phyloP scores from a whole-genome alignment of 1,140 invertebrate species.

The Callitettix versicolor region DNA sequence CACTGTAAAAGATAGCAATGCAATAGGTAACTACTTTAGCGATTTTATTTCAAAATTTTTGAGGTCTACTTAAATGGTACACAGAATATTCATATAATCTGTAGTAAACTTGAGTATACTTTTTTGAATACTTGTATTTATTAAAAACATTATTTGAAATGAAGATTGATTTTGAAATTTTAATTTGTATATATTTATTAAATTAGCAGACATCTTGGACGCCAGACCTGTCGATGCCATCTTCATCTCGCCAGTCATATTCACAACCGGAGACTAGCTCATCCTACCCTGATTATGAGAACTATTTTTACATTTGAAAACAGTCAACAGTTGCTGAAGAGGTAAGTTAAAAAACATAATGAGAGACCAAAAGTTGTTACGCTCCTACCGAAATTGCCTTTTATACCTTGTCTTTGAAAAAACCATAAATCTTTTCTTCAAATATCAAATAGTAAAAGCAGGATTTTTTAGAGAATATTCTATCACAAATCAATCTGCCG shows the following conservation, averaged over 20 bases:
- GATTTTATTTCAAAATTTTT: too few relatives aligned
- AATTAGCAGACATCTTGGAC: conserved; percentile 17
- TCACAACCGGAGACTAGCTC: conserved; percentile 16
- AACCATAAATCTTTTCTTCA: too few relatives aligned
- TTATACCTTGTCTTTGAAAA: background rate
- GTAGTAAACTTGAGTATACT: too few relatives aligned
- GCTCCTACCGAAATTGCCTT: background rate
- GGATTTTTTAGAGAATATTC: too few relatives aligned
- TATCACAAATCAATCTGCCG: too few relatives aligned
- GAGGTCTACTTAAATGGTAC: too few relatives aligned
- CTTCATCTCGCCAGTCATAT: conserved; percentile 21
- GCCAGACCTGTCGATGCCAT: conserved; percentile 20
- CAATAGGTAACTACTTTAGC: too few relatives aligned
- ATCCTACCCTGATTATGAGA: conserved; percentile 23
- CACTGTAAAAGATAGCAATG: too few relatives aligned
- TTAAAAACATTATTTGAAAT: background rate
- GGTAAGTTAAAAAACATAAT: too few relatives aligned
- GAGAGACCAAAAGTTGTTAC: too few relatives aligned
- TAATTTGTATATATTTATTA: conserved; percentile 3
- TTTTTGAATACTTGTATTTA: too few relatives aligned
- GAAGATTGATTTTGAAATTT: background rate
- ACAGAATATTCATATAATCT: too few relatives aligned
- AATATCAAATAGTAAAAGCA: background rate
- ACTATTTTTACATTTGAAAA: conserved; percentile 25
- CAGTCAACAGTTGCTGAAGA: background rate